These are phyloP conservation scores for Nomada flava DNA, from an alignment of 2,888 invertebrate genomes.

Conservation along the genomic window DNA sequence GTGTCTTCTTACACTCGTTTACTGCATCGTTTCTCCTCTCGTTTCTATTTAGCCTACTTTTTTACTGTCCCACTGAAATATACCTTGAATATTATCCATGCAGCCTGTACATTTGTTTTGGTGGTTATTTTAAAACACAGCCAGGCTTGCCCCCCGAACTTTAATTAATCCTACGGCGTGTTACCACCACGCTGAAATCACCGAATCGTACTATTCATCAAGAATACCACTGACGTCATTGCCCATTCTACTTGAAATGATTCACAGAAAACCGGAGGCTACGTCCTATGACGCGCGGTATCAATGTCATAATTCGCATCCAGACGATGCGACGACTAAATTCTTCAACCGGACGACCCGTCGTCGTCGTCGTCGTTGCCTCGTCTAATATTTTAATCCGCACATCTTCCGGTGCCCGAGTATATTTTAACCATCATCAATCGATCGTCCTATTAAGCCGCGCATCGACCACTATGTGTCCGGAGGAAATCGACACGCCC, in stretches of 20 bases:
- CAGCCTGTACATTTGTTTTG: no score
- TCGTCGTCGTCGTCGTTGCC: not conserved
- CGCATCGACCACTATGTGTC: slow-evolving; percentile 24
- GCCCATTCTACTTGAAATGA: not conserved
- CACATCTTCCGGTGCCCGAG: slow-evolving; percentile 4
- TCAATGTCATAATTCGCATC: slow-evolving; percentile 2
- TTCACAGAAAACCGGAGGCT: not conserved
- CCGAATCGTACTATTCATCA: no score
- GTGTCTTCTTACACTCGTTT: no score
- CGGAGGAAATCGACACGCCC: slow-evolving; percentile 66
- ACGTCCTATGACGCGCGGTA: not conserved
- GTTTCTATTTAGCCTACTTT: no score
- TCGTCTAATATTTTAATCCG: not conserved
- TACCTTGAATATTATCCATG: no score
- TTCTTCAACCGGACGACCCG: not conserved
- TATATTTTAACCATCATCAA: not conserved
- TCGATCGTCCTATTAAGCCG: slow-evolving; percentile 10
- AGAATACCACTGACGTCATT: not conserved
- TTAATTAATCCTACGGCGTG: not conserved
- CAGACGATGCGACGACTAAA: not conserved
- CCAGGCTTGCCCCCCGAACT: not conserved
- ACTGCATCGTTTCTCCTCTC: no score
- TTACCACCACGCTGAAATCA: not conserved
- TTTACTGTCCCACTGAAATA: no score
- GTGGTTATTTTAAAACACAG: no score